Conservation (phyloP, 2,113 vertebrate genomes). For the Carollia perspicillata region DNA sequence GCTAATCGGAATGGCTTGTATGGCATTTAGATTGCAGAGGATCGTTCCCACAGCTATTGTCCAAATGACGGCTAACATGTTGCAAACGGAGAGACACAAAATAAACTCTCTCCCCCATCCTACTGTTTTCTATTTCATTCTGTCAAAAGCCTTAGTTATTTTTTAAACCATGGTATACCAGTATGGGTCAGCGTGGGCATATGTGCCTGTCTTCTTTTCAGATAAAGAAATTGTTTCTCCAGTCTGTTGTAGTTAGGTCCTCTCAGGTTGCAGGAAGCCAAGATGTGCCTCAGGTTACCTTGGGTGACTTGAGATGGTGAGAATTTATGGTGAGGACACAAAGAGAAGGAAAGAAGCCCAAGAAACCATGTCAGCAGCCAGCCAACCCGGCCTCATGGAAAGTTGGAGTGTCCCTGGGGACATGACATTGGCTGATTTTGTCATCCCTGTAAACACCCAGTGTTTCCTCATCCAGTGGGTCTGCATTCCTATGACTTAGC, state of each 20-base stretch:
- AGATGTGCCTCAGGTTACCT: constrained; percentile 11
- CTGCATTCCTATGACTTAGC: background rate
- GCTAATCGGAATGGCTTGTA: background rate
- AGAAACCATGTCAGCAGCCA: background rate
- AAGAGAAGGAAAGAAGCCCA: background rate
- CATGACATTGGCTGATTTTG: background rate
- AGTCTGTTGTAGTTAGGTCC: background rate
- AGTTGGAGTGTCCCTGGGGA: background rate
- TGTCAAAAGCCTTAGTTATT: background rate
- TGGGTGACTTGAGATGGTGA: background rate
- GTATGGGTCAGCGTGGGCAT: background rate
- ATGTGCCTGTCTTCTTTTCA: background rate
- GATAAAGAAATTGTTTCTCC: background rate
- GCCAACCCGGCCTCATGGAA: background rate
- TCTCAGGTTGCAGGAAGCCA: background rate
- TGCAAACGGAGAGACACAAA: background rate
- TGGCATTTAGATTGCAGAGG: background rate
- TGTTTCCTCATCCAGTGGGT: background rate
- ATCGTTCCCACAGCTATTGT: background rate
- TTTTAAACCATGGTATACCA: background rate
- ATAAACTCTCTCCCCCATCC: background rate
- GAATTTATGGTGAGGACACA: background rate
- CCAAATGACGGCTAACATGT: background rate
- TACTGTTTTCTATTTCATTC: background rate
- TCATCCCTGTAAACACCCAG: background rate